A percentile compares a stretch with the other conserved stretches of the same genome.
phyloP scores from a whole-genome alignment of 92 coral and sea anemone genomes.

The Metridium senile region DNA sequence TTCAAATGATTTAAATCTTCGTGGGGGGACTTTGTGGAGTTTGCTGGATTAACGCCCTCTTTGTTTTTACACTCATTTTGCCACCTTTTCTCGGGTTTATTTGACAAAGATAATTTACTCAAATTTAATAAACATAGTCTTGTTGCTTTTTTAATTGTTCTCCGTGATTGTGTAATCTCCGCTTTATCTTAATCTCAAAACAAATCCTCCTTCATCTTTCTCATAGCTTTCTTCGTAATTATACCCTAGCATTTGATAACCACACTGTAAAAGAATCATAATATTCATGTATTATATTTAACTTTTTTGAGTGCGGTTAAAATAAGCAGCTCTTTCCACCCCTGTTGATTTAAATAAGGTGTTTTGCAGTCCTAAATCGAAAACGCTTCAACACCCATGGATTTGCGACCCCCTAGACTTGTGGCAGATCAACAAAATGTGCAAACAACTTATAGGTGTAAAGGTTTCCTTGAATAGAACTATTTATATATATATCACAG shows the following conservation, averaged over 20 bases:
- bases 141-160: constrained; percentile 57
- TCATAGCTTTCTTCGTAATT: constrained; percentile 10
- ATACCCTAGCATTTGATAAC: background rate
- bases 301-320: background rate
- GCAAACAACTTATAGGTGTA: constrained; percentile 9
- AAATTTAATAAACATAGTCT: constrained; percentile 56
- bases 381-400: constrained; percentile 29
- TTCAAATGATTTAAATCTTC: constrained; percentile 55
- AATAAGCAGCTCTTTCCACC: background rate
- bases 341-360: constrained; percentile 20
- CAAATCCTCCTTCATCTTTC: constrained; percentile 25
- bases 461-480: background rate
- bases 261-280: background rate
- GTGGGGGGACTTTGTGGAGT: constrained; percentile 80
- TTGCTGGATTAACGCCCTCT: constrained; percentile 62
- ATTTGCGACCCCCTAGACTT: constrained; percentile 37
- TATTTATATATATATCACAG: background rate
- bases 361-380: constrained; percentile 30
- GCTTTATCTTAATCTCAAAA: constrained; percentile 43
- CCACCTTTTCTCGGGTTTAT: constrained; percentile 86
- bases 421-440: constrained; percentile 21
- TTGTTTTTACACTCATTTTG: constrained; percentile 67
- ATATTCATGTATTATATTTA: background rate
- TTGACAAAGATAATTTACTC: constrained; percentile 60
- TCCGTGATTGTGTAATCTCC: constrained; percentile 46